phyloP scores from a whole-genome alignment of 2,113 vertebrate genomes.

The Pachycephala philippinensis region DNA sequence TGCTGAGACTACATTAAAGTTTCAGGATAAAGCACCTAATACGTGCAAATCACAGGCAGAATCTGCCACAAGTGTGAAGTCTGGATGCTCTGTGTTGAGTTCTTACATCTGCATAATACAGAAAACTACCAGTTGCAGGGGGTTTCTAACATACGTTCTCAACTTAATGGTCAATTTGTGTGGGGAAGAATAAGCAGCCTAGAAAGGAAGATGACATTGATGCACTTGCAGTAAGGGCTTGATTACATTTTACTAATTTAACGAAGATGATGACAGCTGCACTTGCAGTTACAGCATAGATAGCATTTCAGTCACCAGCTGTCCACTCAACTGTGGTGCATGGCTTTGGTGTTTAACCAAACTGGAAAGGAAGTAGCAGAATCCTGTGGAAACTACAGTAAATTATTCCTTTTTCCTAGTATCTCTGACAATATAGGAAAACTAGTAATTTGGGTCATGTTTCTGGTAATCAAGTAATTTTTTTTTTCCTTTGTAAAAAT shows the following conservation, averaged over 20 bases:
- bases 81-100: not conserved
- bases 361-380: not conserved
- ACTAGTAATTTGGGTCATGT: not conserved
- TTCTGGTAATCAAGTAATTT: not conserved
- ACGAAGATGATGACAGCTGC: not conserved
- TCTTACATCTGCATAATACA: not conserved
- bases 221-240: not conserved
- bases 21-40: not conserved
- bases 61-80: not conserved
- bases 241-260: not conserved
- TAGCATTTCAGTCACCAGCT: not conserved
- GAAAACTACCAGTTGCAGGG: not conserved
- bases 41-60: not conserved
- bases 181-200: not conserved
- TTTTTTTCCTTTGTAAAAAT: not conserved
- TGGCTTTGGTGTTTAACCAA: not conserved
- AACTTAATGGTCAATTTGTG: not conserved
- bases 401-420: not conserved
- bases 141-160: not conserved
- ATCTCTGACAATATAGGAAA: not conserved
- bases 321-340: not conserved
- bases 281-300: not conserved
- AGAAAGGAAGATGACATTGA: not conserved
- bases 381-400: not conserved
- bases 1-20: not conserved